Evolutionary conservation across 1,140 invertebrate species (phyloP), one percentile per base, ranked within the genome.

Genomic region (Temnothorax curvispinosus): DNA sequence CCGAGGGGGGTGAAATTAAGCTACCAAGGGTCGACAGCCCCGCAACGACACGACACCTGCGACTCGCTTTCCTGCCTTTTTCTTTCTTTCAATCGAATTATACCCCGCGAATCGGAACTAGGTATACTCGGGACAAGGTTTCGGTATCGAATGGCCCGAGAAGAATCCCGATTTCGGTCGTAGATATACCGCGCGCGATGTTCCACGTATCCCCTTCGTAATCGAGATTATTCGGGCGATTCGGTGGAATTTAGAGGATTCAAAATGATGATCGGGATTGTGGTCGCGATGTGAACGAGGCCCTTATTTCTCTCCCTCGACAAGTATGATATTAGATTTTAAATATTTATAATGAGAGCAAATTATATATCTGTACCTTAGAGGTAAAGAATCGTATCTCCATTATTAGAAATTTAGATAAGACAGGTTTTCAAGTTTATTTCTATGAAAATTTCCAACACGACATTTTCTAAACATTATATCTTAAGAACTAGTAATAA

Each of bases 1-100:
- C n/a, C n/a, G 15, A 18, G 18, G 44, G 41, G 54, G 54, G 41
- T 60, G 50, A 90, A 90, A 90, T 90, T 88, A 90, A 90, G 56
- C 80, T 74, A 85, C 60, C 47, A 27, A 75, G 21, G n/a, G 44
- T 58, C 38, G 44, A 67, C n/a, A n/a, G n/a, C 27, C 32, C 54
- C 18, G n/a, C 27, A 21, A 13, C 50, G 72, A 84, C 71, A 44
- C 27, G 27, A 87, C 86, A 81, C 81, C 74, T 84, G 85, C 77
- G 69, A 54, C 60, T 72, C 69, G 27, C 21, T 72, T 52, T 58
- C 64, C 38, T 8, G 52, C n/a, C 15, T 50, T 74, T 82, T n/a
- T 67, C n/a, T 64, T 27, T 87, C 2, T 62, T 13, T 62, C 27
- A 56, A 38, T 85, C n/a, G 27, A 11, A 32, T 5, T 35, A 9